These are phyloP conservation scores for Chelonus formosanus DNA, from an alignment of 2,888 invertebrate genomes.

Conservation along the genomic window DNA sequence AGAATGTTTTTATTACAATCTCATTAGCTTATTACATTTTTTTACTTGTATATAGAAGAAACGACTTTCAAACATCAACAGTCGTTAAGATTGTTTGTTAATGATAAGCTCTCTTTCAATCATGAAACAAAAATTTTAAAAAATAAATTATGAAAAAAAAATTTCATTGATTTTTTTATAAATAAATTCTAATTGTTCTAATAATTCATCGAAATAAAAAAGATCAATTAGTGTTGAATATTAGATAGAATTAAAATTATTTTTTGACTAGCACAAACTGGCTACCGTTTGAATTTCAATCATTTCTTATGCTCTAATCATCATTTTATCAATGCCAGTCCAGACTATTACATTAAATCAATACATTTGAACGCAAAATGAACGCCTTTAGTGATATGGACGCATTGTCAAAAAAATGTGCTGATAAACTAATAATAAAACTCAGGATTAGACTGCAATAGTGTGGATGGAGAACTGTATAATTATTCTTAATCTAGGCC, in stretches of 20 bases:
- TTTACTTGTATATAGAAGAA: too few species aligned
- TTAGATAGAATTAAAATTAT: slow-evolving; percentile 34
- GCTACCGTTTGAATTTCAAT: slow-evolving; percentile 43
- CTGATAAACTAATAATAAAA: slow-evolving; percentile 3
- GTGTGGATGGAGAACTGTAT: slow-evolving; percentile 13
- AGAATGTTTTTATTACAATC: slow-evolving; percentile 35
- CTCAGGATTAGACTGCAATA: slow-evolving; percentile 2
- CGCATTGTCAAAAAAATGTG: background rate
- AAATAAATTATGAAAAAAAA: background rate
- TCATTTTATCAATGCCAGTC: background rate
- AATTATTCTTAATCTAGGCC: slow-evolving; percentile 38
- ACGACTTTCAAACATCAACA: slow-evolving; percentile 15
- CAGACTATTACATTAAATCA: slow-evolving; percentile 19
- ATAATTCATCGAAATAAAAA: slow-evolving; percentile 26
- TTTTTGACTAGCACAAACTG: slow-evolving; percentile 52
- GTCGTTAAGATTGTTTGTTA: too few species aligned
- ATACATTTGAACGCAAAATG: too few species aligned
- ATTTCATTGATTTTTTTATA: too few species aligned
- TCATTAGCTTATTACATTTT: slow-evolving; percentile 16
- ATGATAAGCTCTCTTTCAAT: too few species aligned
- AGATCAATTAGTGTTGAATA: slow-evolving; percentile 30
- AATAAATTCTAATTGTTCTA: background rate
- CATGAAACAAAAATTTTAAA: background rate
- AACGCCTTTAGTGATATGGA: too few species aligned
- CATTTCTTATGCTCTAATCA: slow-evolving; percentile 25